Conservation (phyloP, 2,888 invertebrate genomes). For the Tillus elongatus region DNA sequence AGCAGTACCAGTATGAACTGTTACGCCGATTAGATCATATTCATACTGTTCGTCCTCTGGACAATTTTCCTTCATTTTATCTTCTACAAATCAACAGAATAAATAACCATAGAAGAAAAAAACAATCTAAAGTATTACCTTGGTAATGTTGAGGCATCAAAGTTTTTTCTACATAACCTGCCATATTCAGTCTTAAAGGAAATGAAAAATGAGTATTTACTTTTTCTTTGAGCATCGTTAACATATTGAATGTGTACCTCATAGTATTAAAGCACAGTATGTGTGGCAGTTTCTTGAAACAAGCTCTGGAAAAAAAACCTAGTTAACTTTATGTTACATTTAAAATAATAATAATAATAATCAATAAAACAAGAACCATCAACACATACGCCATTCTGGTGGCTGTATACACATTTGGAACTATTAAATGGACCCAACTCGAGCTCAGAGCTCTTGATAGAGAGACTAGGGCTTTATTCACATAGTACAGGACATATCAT, state of each 20-base stretch:
- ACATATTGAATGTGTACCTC: constrained; percentile 96
- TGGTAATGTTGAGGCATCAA: constrained; percentile 83
- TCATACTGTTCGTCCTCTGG: constrained; percentile 59
- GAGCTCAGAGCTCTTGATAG: no score
- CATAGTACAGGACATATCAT: no score
- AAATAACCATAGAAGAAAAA: background rate
- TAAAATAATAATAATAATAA: no score
- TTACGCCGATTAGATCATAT: constrained; percentile 67
- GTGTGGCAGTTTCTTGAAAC: constrained; percentile 87
- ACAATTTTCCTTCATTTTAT: constrained; percentile 50
- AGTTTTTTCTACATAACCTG: constrained; percentile 87
- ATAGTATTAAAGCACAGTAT: constrained; percentile 94
- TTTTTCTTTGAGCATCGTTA: constrained; percentile 94
- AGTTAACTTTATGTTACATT: background rate
- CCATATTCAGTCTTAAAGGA: constrained; percentile 87
- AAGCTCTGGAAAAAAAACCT: constrained; percentile 54
- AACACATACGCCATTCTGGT: no score
- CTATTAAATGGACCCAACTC: no score
- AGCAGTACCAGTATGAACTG: constrained; percentile 96
- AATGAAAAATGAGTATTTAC: constrained; percentile 96
- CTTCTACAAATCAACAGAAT: constrained; percentile 50
- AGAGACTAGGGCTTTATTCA: no score
- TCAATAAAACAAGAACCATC: no score
- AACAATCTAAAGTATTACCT: constrained; percentile 42
- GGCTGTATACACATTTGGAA: no score